Evolutionary conservation across 2,797 vertebrate species (phyloP).

Genomic region (Silurus lanzhouensis): DNA sequence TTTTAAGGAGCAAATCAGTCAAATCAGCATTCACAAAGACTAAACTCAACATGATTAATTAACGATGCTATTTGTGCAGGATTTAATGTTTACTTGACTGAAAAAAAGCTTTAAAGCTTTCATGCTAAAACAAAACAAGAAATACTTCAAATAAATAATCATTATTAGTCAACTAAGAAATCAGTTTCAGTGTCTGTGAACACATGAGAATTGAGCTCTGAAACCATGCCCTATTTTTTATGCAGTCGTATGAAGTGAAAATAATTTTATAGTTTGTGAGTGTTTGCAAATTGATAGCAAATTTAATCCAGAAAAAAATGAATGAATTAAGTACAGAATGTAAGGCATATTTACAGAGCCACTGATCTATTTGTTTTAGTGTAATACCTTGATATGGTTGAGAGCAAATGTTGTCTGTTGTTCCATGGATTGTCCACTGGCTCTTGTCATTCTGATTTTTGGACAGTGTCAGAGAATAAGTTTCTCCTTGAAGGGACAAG

Average conservation of each 20-base stretch:
- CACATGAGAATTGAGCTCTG: background rate
- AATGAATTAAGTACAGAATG: background rate
- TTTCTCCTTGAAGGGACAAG: constrained; percentile 79
- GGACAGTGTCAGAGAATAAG: constrained; percentile 78
- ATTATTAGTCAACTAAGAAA: background rate
- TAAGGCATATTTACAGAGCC: background rate
- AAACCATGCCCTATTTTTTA: background rate
- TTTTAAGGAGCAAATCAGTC: background rate
- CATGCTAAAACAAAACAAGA: background rate
- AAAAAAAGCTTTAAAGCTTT: background rate
- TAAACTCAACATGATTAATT: background rate
- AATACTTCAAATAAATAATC: background rate
- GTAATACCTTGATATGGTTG: constrained; percentile 85
- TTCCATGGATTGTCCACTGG: constrained; percentile 82
- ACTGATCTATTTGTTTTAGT: background rate
- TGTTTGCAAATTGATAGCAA: too few species aligned
- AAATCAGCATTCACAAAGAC: background rate
- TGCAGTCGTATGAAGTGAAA: background rate
- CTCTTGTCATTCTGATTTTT: constrained; percentile 77
- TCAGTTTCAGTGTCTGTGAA: background rate
- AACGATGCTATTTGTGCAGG: background rate
- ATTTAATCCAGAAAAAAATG: background rate
- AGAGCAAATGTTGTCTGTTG: constrained; percentile 81
- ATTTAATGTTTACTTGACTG: background rate
- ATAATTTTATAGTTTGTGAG: background rate